A percentile compares a stretch with the other conserved stretches of the same genome.
These are phyloP conservation scores for Kryphioiulus occultus DNA, from an alignment of 2,888 invertebrate genomes.

Conservation along the genomic window DNA sequence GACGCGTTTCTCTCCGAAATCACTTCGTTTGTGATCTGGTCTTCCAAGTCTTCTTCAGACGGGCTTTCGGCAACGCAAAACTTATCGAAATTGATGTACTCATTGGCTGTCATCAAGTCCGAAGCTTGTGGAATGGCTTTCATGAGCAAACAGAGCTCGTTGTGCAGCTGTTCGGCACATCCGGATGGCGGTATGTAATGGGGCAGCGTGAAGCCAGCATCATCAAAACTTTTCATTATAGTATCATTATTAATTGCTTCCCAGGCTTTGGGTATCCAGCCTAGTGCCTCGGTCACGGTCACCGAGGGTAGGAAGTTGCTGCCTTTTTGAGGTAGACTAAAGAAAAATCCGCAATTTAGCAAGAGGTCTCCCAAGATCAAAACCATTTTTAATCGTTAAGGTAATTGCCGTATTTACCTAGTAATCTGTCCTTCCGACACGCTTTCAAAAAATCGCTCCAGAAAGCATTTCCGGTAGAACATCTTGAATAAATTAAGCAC, in stretches of 20 bases:
- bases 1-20: conserved; percentile 44
- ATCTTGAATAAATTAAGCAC: conserved; percentile 35
- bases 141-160: conserved; percentile 17
- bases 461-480: conserved; percentile 43
- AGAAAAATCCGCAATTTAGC: neutral
- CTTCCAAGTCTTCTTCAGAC: conserved; percentile 49
- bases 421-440: neutral
- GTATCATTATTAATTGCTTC: neutral
- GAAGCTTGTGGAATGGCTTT: neutral
- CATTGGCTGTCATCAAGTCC: conserved; percentile 29
- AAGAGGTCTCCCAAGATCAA: no score
- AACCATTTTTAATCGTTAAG: no score
- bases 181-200: conserved; percentile 29
- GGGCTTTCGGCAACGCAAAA: neutral
- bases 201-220: conserved; percentile 45
- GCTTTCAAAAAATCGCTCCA: neutral
- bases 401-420: neutral
- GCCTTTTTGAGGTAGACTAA: neutral
- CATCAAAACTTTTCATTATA: conserved; percentile 42
- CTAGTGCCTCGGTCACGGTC: conserved; percentile 21
- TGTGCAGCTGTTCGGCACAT: conserved; percentile 14
- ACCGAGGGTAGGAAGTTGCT: neutral
- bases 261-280: conserved; percentile 46
- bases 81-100: conserved; percentile 44
- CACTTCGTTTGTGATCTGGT: conserved; percentile 46